These are phyloP conservation scores for Sebastes steindachneri DNA, from an alignment of 2,797 vertebrate species.

Conservation along the genomic window DNA sequence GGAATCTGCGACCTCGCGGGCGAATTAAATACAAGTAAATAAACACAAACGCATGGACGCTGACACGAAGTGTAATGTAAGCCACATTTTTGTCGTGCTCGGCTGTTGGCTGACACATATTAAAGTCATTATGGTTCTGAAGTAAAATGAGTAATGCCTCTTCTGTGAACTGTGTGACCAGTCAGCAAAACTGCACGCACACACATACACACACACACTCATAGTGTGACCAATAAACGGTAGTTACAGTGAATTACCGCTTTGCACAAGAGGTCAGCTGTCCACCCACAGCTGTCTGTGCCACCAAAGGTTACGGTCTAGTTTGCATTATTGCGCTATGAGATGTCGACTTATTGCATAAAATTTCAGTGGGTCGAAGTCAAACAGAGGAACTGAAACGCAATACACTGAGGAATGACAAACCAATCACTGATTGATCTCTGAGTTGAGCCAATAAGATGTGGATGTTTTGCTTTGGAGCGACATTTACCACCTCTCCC, in stretches of 20 bases:
- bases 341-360: background rate
- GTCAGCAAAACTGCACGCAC: background rate
- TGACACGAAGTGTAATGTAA: background rate
- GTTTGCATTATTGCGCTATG: slow-evolving; percentile 13
- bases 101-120: background rate
- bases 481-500: rapidly evolving
- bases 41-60: background rate
- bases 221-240: slow-evolving; percentile 3
- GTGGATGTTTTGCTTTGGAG: background rate
- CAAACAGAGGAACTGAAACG: slow-evolving; percentile 30
- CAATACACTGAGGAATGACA: background rate
- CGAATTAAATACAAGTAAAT: background rate
- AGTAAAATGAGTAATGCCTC: slow-evolving; percentile 13
- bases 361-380: background rate
- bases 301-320: slow-evolving; percentile 29
- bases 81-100: background rate
- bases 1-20: background rate
- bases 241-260: slow-evolving; percentile 16
- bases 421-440: background rate
- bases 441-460: background rate
- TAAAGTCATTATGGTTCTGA: background rate
- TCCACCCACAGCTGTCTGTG: slow-evolving; percentile 15
- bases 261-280: slow-evolving; percentile 57
- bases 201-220: background rate
- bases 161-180: slow-evolving; percentile 26